A percentile compares a stretch with the other conserved stretches of the same genome.
Conservation (phyloP, 1,140 invertebrate genomes). For the Heterodera schachtii region DNA sequence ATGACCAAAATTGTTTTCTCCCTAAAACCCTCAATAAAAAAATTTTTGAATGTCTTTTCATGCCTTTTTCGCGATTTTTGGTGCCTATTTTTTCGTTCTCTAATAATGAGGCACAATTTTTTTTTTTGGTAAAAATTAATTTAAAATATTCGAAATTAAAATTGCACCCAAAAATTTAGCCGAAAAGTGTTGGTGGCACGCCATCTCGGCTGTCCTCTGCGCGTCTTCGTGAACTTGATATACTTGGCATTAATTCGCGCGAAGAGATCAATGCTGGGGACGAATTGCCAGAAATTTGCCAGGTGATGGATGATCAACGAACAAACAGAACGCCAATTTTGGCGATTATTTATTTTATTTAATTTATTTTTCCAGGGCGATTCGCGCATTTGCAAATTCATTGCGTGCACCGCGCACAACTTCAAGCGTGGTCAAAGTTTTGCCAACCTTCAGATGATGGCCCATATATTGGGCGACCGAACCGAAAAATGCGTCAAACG, state of each 20-base stretch:
- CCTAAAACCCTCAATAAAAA: too few species aligned
- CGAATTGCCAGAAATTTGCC: slow-evolving; percentile 14
- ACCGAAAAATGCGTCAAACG: slow-evolving; percentile 54
- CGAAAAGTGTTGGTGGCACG: slow-evolving; percentile 18
- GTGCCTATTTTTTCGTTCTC: too few species aligned
- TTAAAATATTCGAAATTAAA: too few species aligned
- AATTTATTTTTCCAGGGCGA: slow-evolving; percentile 59
- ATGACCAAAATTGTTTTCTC: too few species aligned
- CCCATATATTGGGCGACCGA: slow-evolving; percentile 58
- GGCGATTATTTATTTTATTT: slow-evolving; percentile 37
- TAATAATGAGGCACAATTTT: too few species aligned
- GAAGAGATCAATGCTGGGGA: slow-evolving; percentile 4
- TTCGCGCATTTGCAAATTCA: slow-evolving; percentile 60
- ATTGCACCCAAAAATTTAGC: slow-evolving; percentile 4
- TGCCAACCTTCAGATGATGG: slow-evolving; percentile 58
- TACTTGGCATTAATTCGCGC: slow-evolving; percentile 16
- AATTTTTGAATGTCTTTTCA: too few species aligned
- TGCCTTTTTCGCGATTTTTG: too few species aligned
- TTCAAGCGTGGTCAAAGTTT: slow-evolving; percentile 62
- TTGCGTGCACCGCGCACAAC: slow-evolving; percentile 61
- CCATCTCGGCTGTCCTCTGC: slow-evolving; percentile 17
- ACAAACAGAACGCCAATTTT: slow-evolving; percentile 22
- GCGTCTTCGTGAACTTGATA: slow-evolving; percentile 27
- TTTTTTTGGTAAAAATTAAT: too few species aligned
- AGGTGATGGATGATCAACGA: background rate